Evolutionary conservation across 53 echinoderm and acorn worm species (phyloP).

Genomic region (Zoroaster sp.): DNA sequence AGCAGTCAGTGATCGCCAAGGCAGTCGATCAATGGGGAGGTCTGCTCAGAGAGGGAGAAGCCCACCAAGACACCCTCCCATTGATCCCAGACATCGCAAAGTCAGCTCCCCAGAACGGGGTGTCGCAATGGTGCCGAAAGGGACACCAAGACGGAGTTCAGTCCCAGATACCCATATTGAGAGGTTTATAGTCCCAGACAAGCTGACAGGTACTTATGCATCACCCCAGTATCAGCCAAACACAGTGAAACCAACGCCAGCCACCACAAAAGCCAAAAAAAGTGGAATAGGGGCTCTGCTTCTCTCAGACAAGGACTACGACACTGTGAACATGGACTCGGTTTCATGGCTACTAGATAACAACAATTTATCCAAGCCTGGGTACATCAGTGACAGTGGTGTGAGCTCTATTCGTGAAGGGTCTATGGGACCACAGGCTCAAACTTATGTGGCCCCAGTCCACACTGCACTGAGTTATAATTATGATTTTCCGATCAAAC

Average conservation of each 20-base stretch:
- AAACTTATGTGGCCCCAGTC: background rate
- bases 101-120: constrained; percentile 23
- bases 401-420: constrained; percentile 48
- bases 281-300: constrained; percentile 45
- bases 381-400: constrained; percentile 57
- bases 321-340: background rate
- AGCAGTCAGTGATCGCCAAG: background rate
- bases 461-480: background rate
- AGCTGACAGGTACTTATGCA: constrained; percentile 16
- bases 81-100: background rate
- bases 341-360: background rate
- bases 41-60: background rate
- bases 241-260: background rate
- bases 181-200: constrained; percentile 11
- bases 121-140: background rate
- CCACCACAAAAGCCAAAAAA: background rate
- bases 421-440: background rate
- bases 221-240: constrained; percentile 3
- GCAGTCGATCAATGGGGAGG: background rate
- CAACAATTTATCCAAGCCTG: constrained; percentile 26
- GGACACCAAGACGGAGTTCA: constrained; percentile 1
- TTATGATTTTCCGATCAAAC: background rate
- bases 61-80: background rate
- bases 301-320: constrained; percentile 16
- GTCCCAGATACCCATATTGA: constrained; percentile 3